Evolutionary conservation across 2,797 vertebrate species (phyloP), one percentile per base, ranked within the genome.

Genomic region (Spheniscus humboldti): DNA sequence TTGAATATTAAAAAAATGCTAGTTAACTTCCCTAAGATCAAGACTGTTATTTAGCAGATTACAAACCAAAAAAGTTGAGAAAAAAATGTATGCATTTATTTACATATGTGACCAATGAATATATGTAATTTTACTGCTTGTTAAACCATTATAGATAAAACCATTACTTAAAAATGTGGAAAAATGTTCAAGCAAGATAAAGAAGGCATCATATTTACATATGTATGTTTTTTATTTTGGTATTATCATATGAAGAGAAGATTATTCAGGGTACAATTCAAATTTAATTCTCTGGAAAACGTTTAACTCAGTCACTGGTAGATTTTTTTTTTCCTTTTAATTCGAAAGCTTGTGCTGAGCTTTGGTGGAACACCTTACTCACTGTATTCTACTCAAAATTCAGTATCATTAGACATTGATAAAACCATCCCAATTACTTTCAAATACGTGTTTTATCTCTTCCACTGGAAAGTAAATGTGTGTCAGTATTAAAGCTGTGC

Each of bases 401-500:
- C 95, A 96, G 60, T 87, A 91, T 92, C 84, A 88, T 94, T 96
- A 89, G 94, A 88, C 52, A 11, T 84, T 94, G 90, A 95, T 81
- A 96, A 93, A 96, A 59, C 33, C 86, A 84, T 97, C 83, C 67
- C 64, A 95, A 55, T 95, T 96, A 91, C 74, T 93, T 97, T 97
- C 67, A 86, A 94, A 96, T 97, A 76, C 43, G 92, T 97, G 96
- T 96, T 97, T 97, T 97, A 96, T 95, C 94, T 97, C 97, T 97
- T 97, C 95, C 96, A 94, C 96, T 97, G 93, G 91, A 97, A 98
- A 97, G 89, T 96, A 90, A 98, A 96, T 97, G 96, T 98, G 95
- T 97, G 91, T 98, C 97, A 98, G 97, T 98, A 98, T 98, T 98
- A 97, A 98, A 97, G 77, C 96, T 97, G 97, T 97, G 97, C 96